Conservation (phyloP, 1,140 invertebrate species). For the Hycleus phaleratus region DNA sequence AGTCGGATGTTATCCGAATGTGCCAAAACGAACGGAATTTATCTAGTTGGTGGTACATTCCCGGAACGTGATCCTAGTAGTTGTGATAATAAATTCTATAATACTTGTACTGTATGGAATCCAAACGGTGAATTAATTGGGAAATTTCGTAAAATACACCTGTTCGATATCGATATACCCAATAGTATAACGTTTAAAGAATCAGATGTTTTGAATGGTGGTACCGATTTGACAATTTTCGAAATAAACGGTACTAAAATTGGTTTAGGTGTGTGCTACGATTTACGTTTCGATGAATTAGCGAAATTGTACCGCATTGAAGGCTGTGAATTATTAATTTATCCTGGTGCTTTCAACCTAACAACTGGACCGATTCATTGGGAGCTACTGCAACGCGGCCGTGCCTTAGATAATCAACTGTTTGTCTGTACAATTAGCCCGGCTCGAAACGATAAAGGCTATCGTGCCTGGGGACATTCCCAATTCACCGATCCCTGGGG, state of each 20-base stretch:
- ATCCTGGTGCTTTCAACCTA: constrained; percentile 94
- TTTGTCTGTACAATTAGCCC: constrained; percentile 69
- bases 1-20: constrained; percentile 59
- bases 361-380: constrained; percentile 90
- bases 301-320: constrained; percentile 67
- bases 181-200: constrained; percentile 90
- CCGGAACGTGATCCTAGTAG: constrained; percentile 58
- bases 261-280: constrained; percentile 95
- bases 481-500: constrained; percentile 84
- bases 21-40: constrained; percentile 72
- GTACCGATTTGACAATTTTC: constrained; percentile 68
- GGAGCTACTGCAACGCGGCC: constrained; percentile 70
- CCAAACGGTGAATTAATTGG: constrained; percentile 67
- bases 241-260: constrained; percentile 72
- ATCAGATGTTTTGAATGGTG: constrained; percentile 73
- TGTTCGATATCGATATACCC: constrained; percentile 94
- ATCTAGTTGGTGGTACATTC: constrained; percentile 83
- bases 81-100: constrained; percentile 61
- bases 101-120: constrained; percentile 86
- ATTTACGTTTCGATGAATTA: constrained; percentile 86
- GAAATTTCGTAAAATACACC: constrained; percentile 78
- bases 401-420: constrained; percentile 85
- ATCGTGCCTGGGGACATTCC: constrained; percentile 86
- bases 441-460: constrained; percentile 66
- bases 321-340: constrained; percentile 80